These are phyloP conservation scores for Hyperopisus bebe DNA, from an alignment of 2,113 vertebrate genomes.

Conservation along the genomic window DNA sequence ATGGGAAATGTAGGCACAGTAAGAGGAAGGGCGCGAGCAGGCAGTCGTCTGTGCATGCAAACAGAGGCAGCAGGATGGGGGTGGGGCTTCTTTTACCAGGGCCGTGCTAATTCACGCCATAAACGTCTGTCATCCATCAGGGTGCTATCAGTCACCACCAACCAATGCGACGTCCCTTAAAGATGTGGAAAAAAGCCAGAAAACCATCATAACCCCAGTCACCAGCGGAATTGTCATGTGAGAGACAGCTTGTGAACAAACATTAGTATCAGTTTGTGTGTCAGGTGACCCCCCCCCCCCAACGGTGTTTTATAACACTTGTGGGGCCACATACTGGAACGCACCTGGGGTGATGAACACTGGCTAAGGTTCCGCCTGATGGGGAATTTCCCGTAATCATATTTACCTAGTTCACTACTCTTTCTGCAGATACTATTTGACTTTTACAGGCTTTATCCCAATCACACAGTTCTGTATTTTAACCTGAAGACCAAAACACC, in stretches of 20 bases:
- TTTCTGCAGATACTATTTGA: not conserved
- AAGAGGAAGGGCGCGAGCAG: not conserved
- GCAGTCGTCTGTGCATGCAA: not conserved
- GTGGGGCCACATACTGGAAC: not conserved
- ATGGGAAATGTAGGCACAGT: slow-evolving; percentile 2
- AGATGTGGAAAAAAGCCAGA: not conserved
- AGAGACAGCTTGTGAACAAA: not conserved
- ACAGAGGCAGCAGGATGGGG: not conserved
- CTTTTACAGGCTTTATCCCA: not conserved
- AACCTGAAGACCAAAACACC: not conserved
- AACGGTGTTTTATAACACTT: not conserved
- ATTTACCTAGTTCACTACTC: not conserved
- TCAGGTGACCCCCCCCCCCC: not conserved
- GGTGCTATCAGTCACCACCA: not conserved
- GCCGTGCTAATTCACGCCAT: not conserved
- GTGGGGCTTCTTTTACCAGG: not conserved
- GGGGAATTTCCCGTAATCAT: not conserved
- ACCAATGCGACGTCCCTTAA: not conserved
- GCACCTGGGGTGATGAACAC: not conserved
- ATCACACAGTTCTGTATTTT: not conserved
- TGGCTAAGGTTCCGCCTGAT: not conserved
- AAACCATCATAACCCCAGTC: not conserved
- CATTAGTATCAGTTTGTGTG: not conserved
- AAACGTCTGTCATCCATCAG: not conserved
- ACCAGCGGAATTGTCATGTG: not conserved